A percentile compares a stretch with the other conserved stretches of the same genome.
Conservation (phyloP, 2,113 vertebrate genomes). For the Tachycineta bicolor region DNA sequence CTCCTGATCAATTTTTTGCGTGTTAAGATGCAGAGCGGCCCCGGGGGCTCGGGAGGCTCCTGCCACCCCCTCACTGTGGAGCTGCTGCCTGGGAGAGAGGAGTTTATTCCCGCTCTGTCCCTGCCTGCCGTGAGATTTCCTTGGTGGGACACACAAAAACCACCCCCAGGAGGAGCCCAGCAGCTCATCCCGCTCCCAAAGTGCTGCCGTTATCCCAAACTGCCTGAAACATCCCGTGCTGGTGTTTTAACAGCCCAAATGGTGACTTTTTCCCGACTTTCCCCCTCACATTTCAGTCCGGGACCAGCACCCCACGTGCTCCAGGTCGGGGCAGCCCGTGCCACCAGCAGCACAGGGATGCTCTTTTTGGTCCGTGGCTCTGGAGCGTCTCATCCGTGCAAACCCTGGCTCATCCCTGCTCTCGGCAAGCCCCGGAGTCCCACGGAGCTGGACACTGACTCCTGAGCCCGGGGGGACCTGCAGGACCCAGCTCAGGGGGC, state of each 20-base stretch:
- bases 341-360: background rate
- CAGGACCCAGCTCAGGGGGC: background rate
- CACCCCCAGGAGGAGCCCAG: background rate
- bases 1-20: constrained; percentile 23
- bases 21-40: background rate
- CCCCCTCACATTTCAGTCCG: background rate
- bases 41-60: background rate
- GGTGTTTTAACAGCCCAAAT: background rate
- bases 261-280: background rate
- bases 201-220: background rate
- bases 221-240: fast-evolving
- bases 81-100: background rate
- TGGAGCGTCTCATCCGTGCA: fast-evolving
- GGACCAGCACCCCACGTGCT: fast-evolving
- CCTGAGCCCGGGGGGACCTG: fast-evolving
- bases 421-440: background rate
- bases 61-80: fast-evolving
- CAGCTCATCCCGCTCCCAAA: background rate
- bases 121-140: fast-evolving
- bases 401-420: background rate
- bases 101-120: background rate
- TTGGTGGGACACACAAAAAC: fast-evolving
- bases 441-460: fast-evolving
- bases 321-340: fast-evolving
- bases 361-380: background rate